Percentiles rank a stretch among this genome's conserved stretches.
phyloP scores from a whole-genome alignment of 2,797 vertebrate genomes.

The Lates japonicus region DNA sequence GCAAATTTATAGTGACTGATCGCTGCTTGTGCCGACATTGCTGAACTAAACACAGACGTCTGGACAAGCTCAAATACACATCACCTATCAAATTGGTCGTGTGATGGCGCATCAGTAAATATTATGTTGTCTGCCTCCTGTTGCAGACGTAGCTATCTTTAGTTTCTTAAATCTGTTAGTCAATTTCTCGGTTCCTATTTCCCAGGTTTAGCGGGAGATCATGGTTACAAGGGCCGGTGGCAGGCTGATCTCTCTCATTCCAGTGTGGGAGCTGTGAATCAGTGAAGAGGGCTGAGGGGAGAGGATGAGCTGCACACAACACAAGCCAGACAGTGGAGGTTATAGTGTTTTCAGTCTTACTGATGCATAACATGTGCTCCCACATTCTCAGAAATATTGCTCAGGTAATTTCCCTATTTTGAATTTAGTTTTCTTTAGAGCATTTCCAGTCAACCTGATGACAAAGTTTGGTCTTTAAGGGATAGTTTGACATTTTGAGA shows the following conservation, averaged over 20 bases:
- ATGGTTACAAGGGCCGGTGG: conserved; percentile 67
- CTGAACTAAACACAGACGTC: conserved; percentile 21
- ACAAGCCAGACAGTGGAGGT: background rate
- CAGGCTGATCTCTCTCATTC: conserved; percentile 53
- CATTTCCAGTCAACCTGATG: background rate
- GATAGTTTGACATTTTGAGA: background rate
- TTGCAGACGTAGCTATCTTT: conserved; percentile 76
- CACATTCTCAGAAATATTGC: background rate
- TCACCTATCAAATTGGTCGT: conserved; percentile 59
- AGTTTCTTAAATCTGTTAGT: conserved; percentile 74
- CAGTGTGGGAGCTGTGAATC: conserved; percentile 60
- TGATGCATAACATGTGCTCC: background rate
- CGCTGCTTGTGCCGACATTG: background rate
- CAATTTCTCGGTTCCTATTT: conserved; percentile 70
- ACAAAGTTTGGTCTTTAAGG: background rate
- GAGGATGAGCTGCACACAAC: conserved; percentile 48
- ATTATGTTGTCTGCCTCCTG: conserved; percentile 68
- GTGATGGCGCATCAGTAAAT: conserved; percentile 70
- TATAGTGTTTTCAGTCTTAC: background rate
- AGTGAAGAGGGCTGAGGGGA: conserved; percentile 47
- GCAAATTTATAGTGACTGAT: background rate
- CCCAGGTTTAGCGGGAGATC: conserved; percentile 77
- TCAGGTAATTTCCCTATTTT: background rate
- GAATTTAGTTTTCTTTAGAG: background rate
- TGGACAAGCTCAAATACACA: conserved; percentile 43